These are phyloP conservation scores for Zonitis immaculata DNA, from an alignment of 2,888 invertebrate species.

Conservation along the genomic window DNA sequence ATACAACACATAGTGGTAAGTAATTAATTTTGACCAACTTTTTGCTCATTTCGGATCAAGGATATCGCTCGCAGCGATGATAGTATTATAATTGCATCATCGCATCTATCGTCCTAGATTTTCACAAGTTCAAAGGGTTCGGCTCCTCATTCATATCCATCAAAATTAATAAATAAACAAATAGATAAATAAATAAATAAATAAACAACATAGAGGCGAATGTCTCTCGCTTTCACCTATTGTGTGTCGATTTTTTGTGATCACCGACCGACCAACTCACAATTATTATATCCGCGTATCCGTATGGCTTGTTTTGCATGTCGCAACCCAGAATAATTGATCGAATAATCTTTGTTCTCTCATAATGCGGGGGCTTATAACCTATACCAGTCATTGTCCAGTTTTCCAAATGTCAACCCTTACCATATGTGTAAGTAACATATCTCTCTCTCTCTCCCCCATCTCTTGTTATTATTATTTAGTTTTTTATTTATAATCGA, in stretches of 20 bases:
- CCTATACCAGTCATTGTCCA: slow-evolving; percentile 31
- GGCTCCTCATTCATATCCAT: background rate
- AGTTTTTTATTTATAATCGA: slow-evolving; percentile 28
- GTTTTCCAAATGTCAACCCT: slow-evolving; percentile 26
- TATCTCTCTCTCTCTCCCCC: slow-evolving; percentile 32
- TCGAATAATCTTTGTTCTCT: background rate
- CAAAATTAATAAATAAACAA: background rate
- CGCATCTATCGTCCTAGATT: background rate
- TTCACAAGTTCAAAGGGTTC: background rate
- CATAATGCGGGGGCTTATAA: background rate
- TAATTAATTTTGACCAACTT: too few species aligned
- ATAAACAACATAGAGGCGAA: background rate
- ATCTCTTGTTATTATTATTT: background rate
- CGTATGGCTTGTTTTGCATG: slow-evolving; percentile 1
- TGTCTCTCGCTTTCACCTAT: background rate
- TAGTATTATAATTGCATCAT: background rate
- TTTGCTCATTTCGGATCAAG: background rate
- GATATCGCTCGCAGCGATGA: background rate
- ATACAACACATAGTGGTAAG: slow-evolving; percentile 89
- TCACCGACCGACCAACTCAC: too few species aligned
- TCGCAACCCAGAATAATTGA: slow-evolving; percentile 1
- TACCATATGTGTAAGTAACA: slow-evolving; percentile 29
- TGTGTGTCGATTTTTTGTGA: too few species aligned
- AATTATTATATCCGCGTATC: too few species aligned
- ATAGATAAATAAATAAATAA: background rate